A percentile compares a stretch with the other conserved stretches of the same genome.
phyloP scores from a whole-genome alignment of 2,113 vertebrate genomes.

The Callithrix jacchus region DNA sequence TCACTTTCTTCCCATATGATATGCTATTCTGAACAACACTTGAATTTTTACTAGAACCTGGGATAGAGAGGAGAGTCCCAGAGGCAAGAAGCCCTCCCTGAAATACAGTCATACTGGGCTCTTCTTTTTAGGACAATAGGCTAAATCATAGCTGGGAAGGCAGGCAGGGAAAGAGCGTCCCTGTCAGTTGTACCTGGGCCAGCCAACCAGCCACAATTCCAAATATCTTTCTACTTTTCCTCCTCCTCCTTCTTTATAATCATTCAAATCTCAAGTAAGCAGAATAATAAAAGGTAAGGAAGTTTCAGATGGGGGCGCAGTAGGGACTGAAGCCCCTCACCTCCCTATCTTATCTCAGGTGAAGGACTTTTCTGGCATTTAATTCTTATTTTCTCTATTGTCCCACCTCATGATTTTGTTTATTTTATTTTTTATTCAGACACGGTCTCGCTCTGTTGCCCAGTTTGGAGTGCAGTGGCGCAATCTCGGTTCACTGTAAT shows the following conservation, averaged over 20 bases:
- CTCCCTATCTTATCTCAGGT: neutral
- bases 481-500: too few species aligned
- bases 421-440: neutral
- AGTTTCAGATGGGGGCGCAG: neutral
- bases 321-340: neutral
- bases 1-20: neutral
- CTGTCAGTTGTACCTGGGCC: fast-evolving
- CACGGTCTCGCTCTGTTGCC: fast-evolving
- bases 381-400: neutral
- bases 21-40: neutral
- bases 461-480: too few species aligned
- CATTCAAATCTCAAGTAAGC: neutral
- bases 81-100: neutral
- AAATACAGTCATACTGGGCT: neutral
- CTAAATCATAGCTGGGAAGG: neutral
- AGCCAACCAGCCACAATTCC: fast-evolving
- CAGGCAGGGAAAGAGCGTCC: neutral
- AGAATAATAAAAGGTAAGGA: neutral
- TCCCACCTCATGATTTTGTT: neutral
- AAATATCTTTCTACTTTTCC: neutral
- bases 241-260: neutral
- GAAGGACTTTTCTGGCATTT: neutral
- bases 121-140: neutral
- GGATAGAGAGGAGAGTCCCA: neutral
- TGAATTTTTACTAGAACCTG: neutral